phyloP scores from a whole-genome alignment of 2,797 vertebrate species.

The Diglossa cyanea region DNA sequence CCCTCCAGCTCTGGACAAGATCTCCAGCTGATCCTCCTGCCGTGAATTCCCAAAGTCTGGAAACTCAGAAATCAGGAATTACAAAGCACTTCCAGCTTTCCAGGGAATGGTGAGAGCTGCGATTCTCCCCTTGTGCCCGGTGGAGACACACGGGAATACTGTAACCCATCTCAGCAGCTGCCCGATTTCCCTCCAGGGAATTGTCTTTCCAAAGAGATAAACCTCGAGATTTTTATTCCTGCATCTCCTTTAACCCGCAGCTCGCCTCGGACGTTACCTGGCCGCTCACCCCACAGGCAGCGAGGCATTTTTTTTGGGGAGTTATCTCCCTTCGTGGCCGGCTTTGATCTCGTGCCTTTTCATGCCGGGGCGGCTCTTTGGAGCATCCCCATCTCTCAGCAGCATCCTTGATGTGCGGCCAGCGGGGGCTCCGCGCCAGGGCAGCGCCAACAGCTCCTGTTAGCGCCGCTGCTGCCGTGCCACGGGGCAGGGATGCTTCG shows the following conservation, averaged over 20 bases:
- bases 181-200: not conserved
- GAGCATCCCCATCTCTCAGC: conserved; percentile 61
- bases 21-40: not conserved
- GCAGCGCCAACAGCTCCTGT: conserved; percentile 74
- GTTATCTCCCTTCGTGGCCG: not conserved
- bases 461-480: conserved; percentile 53
- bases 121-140: not conserved
- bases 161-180: not conserved
- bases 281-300: not conserved
- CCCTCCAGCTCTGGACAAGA: too few species aligned
- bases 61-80: not conserved
- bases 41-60: not conserved
- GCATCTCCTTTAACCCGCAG: not conserved
- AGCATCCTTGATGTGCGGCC: not conserved
- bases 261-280: not conserved
- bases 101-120: not conserved
- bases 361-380: not conserved
- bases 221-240: not conserved
- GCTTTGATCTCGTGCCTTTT: conserved; percentile 53
- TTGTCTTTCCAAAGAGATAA: not conserved
- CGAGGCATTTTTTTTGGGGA: not conserved
- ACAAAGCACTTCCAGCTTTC: not conserved
- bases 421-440: not conserved
- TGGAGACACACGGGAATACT: not conserved
- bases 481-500: conserved; percentile 50